Conservation (phyloP, 1,140 invertebrate species). For the Caenorhabditis latens region DNA sequence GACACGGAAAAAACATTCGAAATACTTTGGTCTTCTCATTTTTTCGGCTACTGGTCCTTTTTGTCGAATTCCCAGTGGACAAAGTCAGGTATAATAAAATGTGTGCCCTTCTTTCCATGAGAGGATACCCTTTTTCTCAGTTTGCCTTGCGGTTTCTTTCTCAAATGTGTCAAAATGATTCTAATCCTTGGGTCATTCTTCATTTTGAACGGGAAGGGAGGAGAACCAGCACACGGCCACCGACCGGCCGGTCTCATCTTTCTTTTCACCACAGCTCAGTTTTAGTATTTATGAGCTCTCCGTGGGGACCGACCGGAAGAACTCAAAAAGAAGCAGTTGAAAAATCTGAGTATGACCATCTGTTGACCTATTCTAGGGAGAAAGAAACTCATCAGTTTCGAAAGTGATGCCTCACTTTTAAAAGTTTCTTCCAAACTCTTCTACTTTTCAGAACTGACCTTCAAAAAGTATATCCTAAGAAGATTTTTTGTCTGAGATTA, state of each 20-base stretch:
- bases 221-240: neutral
- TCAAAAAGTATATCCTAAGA: neutral
- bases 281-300: slow-evolving; percentile 52
- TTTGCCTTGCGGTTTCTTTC: neutral
- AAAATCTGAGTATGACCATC: slow-evolving; percentile 28
- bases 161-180: slow-evolving; percentile 54
- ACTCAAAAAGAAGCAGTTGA: slow-evolving; percentile 18
- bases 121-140: neutral
- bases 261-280: slow-evolving; percentile 50
- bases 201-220: slow-evolving; percentile 28
- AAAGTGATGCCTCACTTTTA: too few species aligned
- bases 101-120: neutral
- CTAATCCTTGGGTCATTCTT: slow-evolving; percentile 47
- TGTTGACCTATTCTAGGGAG: slow-evolving; percentile 2
- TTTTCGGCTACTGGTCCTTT: too few species aligned
- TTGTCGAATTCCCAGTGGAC: slow-evolving; percentile 27
- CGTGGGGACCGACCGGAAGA: slow-evolving; percentile 10
- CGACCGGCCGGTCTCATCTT: neutral
- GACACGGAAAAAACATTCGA: slow-evolving; percentile 11
- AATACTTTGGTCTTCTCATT: slow-evolving; percentile 6
- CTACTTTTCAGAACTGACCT: neutral
- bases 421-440: neutral
- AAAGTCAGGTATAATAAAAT: slow-evolving; percentile 54
- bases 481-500: neutral
- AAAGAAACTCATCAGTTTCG: neutral